phyloP scores from a whole-genome alignment of 2,113 vertebrate genomes.

The Ivindomyrus marchei region DNA sequence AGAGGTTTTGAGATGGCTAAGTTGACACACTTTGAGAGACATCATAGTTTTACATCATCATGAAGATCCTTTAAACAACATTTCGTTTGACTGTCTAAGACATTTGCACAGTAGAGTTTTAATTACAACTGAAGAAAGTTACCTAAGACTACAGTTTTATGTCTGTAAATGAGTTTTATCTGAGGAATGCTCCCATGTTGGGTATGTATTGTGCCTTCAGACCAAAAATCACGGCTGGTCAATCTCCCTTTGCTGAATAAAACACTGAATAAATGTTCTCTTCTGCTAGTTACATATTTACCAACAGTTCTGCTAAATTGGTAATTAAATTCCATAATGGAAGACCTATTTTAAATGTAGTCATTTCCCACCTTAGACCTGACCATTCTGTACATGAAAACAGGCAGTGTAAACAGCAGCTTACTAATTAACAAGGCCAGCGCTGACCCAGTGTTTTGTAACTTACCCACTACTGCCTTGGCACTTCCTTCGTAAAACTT shows the following conservation, averaged over 20 bases:
- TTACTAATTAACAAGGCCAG: not conserved
- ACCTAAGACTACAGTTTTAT: too few species aligned
- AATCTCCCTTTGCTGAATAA: not conserved
- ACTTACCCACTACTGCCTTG: conserved; percentile 25
- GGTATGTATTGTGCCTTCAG: not conserved
- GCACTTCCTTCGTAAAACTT: conserved; percentile 21
- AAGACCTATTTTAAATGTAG: not conserved
- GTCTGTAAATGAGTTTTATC: not conserved
- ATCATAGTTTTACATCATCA: not conserved
- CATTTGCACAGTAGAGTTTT: too few species aligned
- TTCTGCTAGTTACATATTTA: not conserved
- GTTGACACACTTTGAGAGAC: too few species aligned
- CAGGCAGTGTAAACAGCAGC: not conserved
- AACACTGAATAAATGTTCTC: not conserved
- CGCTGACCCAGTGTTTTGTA: too few species aligned
- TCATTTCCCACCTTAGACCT: not conserved
- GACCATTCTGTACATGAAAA: not conserved
- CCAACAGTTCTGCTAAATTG: not conserved
- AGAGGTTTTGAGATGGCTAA: not conserved
- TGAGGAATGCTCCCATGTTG: not conserved
- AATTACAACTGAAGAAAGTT: too few species aligned
- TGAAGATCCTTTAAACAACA: not conserved
- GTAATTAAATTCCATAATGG: not conserved
- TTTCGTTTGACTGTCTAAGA: not conserved
- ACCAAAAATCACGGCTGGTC: too few species aligned